A percentile compares a stretch with the other conserved stretches of the same genome.
Conservation (phyloP, 23 tunicate species). For the Corella eumyota region DNA sequence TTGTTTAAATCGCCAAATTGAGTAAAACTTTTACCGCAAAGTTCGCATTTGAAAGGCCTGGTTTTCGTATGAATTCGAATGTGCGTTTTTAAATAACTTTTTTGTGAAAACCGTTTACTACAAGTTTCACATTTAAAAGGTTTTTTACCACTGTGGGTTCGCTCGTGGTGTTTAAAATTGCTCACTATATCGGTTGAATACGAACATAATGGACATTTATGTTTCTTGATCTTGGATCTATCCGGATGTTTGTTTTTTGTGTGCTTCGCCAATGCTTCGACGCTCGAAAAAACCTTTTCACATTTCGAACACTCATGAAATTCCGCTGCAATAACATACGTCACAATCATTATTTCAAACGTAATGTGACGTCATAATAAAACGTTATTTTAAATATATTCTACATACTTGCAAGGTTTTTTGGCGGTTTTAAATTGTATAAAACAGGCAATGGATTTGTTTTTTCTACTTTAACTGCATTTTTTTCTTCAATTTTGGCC, state of each 20-base stretch:
- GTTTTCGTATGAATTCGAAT: constrained; percentile 24
- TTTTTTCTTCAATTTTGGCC: too few species aligned
- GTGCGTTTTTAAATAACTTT: constrained; percentile 15
- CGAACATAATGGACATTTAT: constrained; percentile 22
- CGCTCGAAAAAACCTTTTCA: constrained; percentile 11
- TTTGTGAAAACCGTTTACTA: constrained; percentile 11
- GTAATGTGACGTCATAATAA: too few species aligned
- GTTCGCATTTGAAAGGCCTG: constrained; percentile 11
- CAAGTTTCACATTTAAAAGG: constrained; percentile 33
- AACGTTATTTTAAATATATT: too few species aligned
- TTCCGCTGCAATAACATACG: constrained; percentile 7
- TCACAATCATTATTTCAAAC: neutral
- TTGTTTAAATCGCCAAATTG: constrained; percentile 4
- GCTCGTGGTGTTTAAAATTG: constrained; percentile 13
- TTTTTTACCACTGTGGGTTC: constrained; percentile 16
- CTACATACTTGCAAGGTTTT: too few species aligned
- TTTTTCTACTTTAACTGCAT: too few species aligned
- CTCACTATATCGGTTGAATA: constrained; percentile 14
- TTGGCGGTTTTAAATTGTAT: too few species aligned
- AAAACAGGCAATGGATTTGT: too few species aligned
- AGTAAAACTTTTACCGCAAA: constrained; percentile 40
- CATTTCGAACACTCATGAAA: constrained; percentile 14
- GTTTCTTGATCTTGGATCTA: constrained; percentile 14
- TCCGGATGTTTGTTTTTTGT: constrained; percentile 21
- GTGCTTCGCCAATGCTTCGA: constrained; percentile 6